Base-by-base conservation (phyloP, 2,888 invertebrate genomes). In the Leptopilina syphax region DNA sequence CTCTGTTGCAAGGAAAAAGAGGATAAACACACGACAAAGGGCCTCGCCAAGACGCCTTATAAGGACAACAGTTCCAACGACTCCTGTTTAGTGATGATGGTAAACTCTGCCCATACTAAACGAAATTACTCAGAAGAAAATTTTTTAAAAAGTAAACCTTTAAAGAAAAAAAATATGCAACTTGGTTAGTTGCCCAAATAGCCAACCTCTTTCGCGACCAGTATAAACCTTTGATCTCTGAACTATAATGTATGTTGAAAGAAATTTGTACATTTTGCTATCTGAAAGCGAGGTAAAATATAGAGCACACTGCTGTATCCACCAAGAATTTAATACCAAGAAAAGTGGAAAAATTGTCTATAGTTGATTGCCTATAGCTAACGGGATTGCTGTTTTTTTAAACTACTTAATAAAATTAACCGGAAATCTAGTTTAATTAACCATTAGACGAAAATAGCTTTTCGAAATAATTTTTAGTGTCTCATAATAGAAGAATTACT, bases 31-130 rank as follows among this genome's bases (percentile, higher is more conserved):
- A 86, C 86, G 86, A 89, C 89, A 90, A 90, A 90, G 89, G 87
- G 84, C 85, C 88, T 89, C 86, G 84, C 85, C 86, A 86, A 84
- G 85, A 85, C 85, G 83, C 90, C 90, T 88, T 89, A 90, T 90
- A 90, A 88, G 90, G 90, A 84, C 82, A 87, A 87, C 85, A 83
- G 85, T 84, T 79, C 83, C 84, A 80, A 83, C 82, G 81, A 82
- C 80, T 79, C 79, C 80, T 79, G 79, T 81, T 80, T 79, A 78
- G 81, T 78, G 81, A 70, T 27, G 54, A 73, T 73, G 7, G 44
- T 34, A 54, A 54, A 73, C 27, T 24, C 27, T 73, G 54, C 27
- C 57, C 8, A 34, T 34, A 73, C 24, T 24, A 70, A 54, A 24
- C 1, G 3, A 63, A 63, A 18, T 60, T n/a, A 13, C n/a, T 13